phyloP scores from a whole-genome alignment of 2,888 invertebrate genomes.

The Nephrotoma flavescens region DNA sequence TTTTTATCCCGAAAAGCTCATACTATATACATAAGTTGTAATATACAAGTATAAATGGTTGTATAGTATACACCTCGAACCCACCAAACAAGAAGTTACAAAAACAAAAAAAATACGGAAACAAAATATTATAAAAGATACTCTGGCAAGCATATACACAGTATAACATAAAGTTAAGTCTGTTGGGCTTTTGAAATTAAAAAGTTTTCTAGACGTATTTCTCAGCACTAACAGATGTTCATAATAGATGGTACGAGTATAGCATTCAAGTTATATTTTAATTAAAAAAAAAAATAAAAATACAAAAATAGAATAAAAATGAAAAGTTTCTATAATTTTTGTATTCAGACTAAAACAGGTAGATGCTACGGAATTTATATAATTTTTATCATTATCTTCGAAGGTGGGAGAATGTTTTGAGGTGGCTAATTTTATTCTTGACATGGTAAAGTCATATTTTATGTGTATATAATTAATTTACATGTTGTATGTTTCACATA shows the following conservation, averaged over 20 bases:
- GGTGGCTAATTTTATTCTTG: background rate
- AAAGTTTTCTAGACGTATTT: background rate
- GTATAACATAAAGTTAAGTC: background rate
- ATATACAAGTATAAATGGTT: background rate
- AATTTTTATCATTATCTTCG: background rate
- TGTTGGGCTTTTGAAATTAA: background rate
- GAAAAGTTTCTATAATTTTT: background rate
- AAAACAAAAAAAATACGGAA: background rate
- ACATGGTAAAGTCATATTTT: background rate
- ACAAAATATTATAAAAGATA: background rate
- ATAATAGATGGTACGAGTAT: background rate
- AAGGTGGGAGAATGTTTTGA: background rate
- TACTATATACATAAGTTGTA: background rate
- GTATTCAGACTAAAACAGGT: background rate
- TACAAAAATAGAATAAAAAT: background rate
- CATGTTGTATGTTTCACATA: background rate
- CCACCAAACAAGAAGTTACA: background rate
- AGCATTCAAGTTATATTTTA: background rate
- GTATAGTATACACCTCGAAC: background rate
- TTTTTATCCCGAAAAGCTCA: background rate
- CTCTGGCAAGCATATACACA: background rate
- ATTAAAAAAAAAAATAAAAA: background rate
- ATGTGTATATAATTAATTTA: background rate
- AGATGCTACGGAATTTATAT: background rate
- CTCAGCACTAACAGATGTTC: background rate